Evolutionary conservation across 2,113 vertebrate species (phyloP).

Genomic region (Crotalus helleri): DNA sequence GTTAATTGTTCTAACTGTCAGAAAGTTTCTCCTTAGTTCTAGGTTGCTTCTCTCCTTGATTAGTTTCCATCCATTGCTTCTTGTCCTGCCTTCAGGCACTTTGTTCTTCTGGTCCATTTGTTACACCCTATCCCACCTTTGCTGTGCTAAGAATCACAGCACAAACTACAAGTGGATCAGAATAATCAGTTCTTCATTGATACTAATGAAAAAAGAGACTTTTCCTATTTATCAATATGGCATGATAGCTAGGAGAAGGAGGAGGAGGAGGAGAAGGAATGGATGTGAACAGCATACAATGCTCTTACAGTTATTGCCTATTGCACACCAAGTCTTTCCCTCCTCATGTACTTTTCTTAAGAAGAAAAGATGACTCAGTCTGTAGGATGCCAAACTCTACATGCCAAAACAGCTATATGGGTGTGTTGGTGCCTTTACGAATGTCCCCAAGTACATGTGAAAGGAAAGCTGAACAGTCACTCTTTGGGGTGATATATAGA

Average conservation of each 20-base stretch:
- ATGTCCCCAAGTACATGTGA: neutral
- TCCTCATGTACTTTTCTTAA: neutral
- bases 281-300: neutral
- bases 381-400: neutral
- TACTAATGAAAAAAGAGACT: neutral
- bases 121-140: neutral
- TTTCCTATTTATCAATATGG: neutral
- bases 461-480: neutral
- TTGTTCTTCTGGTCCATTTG: neutral
- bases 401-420: neutral
- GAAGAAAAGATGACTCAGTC: neutral
- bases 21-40: no score
- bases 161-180: neutral
- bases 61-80: no score
- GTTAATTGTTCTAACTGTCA: no score
- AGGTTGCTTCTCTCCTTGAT: no score
- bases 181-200: neutral
- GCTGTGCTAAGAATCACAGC: neutral
- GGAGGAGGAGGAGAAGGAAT: neutral
- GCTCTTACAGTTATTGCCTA: neutral
- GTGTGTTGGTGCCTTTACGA: neutral
- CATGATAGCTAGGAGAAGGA: neutral
- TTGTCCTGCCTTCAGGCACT: no score
- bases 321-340: neutral
- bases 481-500: neutral